Evolutionary conservation across 2,888 invertebrate species (phyloP).

Genomic region (Tiliacea aurago): DNA sequence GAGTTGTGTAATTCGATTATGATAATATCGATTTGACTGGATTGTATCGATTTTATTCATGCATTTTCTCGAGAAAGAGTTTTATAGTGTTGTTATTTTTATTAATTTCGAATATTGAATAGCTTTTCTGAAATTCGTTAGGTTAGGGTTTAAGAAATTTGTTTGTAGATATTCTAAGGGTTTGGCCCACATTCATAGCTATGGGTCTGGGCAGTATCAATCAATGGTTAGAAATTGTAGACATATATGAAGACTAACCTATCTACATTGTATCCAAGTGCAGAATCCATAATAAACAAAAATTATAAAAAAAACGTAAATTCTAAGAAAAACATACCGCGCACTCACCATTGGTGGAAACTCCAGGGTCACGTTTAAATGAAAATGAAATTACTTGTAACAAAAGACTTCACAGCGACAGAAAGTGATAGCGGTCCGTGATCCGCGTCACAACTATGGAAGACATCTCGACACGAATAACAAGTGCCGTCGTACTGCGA

Average conservation of each 20-base stretch:
- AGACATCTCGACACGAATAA: constrained; percentile 76
- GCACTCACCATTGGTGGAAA: constrained; percentile 62
- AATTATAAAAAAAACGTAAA: constrained; percentile 3
- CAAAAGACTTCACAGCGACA: constrained; percentile 75
- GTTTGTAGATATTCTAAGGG: not conserved
- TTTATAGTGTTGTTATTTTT: not conserved
- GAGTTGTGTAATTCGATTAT: constrained; percentile 66
- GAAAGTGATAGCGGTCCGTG: constrained; percentile 86
- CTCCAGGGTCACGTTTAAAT: constrained; percentile 72
- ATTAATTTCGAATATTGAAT: not conserved
- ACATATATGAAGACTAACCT: not conserved
- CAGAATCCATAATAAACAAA: not conserved
- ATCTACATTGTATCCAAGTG: not conserved
- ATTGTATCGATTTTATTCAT: constrained; percentile 10
- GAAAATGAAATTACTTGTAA: constrained; percentile 83
- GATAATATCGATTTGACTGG: constrained; percentile 32
- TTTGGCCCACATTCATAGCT: not conserved
- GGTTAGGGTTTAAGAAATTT: not conserved
- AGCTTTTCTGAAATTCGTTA: not conserved
- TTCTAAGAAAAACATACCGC: constrained; percentile 19
- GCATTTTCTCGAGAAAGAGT: constrained; percentile 17
- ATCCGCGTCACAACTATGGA: constrained; percentile 75
- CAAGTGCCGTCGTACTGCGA: constrained; percentile 68
- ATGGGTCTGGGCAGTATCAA: too few species aligned
- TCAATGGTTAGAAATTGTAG: not conserved